Evolutionary conservation across 1,140 invertebrate genomes (phyloP).

Genomic region (Contarinia nasturtii): DNA sequence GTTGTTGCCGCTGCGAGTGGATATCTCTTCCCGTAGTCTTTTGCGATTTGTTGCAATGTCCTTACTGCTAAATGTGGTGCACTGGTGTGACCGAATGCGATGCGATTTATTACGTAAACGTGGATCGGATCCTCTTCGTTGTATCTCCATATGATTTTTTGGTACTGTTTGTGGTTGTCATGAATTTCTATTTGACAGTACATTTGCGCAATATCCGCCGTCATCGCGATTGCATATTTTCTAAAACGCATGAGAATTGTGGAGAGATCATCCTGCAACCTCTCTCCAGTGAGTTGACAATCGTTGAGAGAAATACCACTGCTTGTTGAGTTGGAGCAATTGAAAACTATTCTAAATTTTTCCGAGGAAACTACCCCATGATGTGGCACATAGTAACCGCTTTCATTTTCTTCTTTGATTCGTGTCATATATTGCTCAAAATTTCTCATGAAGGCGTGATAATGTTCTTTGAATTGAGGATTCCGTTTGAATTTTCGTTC

Average conservation of each 20-base stretch:
- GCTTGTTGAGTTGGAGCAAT: constrained; percentile 10
- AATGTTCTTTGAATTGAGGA: constrained; percentile 7
- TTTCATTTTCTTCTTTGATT: neutral
- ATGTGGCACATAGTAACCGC: constrained; percentile 13
- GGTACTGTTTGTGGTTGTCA: constrained; percentile 15
- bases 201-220: constrained; percentile 23
- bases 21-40: neutral
- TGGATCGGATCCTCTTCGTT: constrained; percentile 8
- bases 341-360: constrained; percentile 15
- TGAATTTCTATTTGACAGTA: constrained; percentile 23
- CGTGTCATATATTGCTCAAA: constrained; percentile 12
- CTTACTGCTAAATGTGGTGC: constrained; percentile 13
- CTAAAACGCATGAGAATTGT: constrained; percentile 21
- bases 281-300: constrained; percentile 16
- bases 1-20: constrained; percentile 10
- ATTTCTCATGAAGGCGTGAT: constrained; percentile 13
- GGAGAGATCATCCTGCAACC: constrained; percentile 21
- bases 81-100: constrained; percentile 15
- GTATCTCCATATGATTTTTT: constrained; percentile 24
- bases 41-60: constrained; percentile 14
- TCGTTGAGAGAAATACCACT: constrained; percentile 19
- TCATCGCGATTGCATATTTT: constrained; percentile 13
- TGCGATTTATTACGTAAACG: constrained; percentile 12
- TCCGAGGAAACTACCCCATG: constrained; percentile 10
- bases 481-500: constrained; percentile 8